phyloP scores from a whole-genome alignment of 2,797 vertebrate genomes.

The Lepus oiostolus region DNA sequence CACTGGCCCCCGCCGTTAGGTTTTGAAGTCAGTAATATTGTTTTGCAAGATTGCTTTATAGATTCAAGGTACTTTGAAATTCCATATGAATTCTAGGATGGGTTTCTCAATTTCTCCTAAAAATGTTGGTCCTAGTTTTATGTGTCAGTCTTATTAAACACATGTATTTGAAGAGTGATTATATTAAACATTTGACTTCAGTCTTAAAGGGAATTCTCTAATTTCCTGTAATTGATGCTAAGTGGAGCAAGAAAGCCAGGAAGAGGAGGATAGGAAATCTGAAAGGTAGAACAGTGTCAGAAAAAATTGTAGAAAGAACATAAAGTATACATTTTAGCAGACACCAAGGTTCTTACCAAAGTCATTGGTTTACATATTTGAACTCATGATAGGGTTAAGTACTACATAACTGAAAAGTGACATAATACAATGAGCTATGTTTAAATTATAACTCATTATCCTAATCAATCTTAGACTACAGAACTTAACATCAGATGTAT shows the following conservation, averaged over 20 bases:
- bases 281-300: constrained; percentile 29
- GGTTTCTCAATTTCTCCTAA: constrained; percentile 42
- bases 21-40: constrained; percentile 30
- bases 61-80: neutral
- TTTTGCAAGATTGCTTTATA: constrained; percentile 27
- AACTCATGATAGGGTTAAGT: neutral
- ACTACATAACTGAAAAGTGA: constrained; percentile 12
- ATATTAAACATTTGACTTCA: neutral
- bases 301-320: constrained; percentile 24
- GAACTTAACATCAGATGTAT: neutral
- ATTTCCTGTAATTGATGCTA: constrained; percentile 9
- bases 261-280: constrained; percentile 30
- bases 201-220: neutral
- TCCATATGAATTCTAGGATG: neutral
- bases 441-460: constrained; percentile 26
- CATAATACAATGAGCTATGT: neutral
- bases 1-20: neutral
- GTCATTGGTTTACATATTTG: constrained; percentile 32
- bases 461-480: neutral
- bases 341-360: constrained; percentile 22
- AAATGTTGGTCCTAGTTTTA: constrained; percentile 12
- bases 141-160: constrained; percentile 29
- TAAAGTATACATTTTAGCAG: constrained; percentile 9
- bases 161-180: neutral
- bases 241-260: constrained; percentile 51